Evolutionary conservation across 2,797 vertebrate genomes (phyloP), one percentile per base, ranked within the genome.

Genomic region (Micrastur ruficollis): DNA sequence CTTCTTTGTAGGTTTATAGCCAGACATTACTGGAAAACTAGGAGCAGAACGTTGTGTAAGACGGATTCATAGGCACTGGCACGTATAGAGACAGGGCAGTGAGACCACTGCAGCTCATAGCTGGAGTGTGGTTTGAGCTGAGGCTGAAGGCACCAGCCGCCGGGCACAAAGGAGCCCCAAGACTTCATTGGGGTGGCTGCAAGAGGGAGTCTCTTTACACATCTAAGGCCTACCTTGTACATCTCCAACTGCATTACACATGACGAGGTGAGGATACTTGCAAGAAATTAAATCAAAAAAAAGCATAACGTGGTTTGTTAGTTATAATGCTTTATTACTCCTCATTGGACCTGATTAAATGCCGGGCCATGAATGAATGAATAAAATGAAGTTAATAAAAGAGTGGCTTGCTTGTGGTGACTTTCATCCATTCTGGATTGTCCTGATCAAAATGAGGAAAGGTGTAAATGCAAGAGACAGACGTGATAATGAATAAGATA

Each of bases 361-460:
- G 40, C 19, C 50, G 68, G 31, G n/a, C 68, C 46, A 47, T 53
- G 31, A 85, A 82, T 55, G 40, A 92, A 86, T 66, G 6, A 65
- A 50, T 21, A 70, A 70, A 31, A 47, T 27, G 6, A 47, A 66
- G 25, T 40, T 72, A 84, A 74, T 75, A 44, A 93, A 65, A 40
- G 32, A 84, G 19, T n/a, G 21, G 8, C 70, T 72, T 89, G 12
- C 11, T 84, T 42, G n/a, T 79, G 32, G 9, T 78, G 34, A 47
- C 29, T 84, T 23, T 72, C 82, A 47, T 52, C 53, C 12, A 15
- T 76, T 87, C 70, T 55, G 49, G 31, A 31, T 38, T 84, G 52
- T 50, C 32, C 56, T 65, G 56, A 91, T 73, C 71, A 89, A 89
- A 90, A 81, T 58, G 26, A 61, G 26, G 47, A 72, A 72, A 90